Conservation (phyloP, 2,888 invertebrate genomes). For the Galerucella calmariensis region DNA sequence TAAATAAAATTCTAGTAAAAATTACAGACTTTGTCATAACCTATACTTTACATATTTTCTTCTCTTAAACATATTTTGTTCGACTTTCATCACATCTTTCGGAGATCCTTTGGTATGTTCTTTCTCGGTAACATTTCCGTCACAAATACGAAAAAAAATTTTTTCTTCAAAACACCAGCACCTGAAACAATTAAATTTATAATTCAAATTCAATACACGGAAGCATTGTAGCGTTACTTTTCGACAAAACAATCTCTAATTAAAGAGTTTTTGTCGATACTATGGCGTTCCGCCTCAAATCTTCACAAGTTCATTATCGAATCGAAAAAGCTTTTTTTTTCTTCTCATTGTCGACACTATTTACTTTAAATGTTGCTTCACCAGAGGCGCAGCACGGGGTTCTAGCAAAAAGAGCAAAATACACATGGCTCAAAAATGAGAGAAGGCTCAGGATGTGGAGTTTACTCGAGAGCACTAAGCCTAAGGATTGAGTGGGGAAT, state of each 20-base stretch:
- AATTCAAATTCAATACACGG: slow-evolving; percentile 45
- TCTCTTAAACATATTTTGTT: background rate
- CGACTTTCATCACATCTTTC: background rate
- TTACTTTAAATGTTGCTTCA: slow-evolving; percentile 21
- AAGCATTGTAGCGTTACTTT: slow-evolving; percentile 47
- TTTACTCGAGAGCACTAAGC: too few relatives aligned
- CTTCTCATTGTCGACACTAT: slow-evolving; percentile 14
- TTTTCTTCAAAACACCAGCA: slow-evolving; percentile 8
- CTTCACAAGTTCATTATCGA: slow-evolving; percentile 62
- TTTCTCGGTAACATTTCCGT: slow-evolving; percentile 1
- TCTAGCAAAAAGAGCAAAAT: too few relatives aligned
- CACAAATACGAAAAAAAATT: slow-evolving; percentile 6
- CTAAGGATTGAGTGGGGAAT: too few relatives aligned
- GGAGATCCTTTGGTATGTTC: slow-evolving; percentile 5
- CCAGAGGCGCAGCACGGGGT: slow-evolving; percentile 10
- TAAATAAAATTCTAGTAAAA: too few relatives aligned
- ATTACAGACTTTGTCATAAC: too few relatives aligned
- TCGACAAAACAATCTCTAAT: slow-evolving; percentile 56
- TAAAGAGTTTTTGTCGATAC: slow-evolving; percentile 59
- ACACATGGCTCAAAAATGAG: too few relatives aligned
- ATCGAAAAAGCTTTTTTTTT: slow-evolving; percentile 28
- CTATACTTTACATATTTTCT: background rate
- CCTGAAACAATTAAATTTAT: slow-evolving; percentile 42
- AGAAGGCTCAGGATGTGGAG: too few relatives aligned
- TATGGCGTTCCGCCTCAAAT: slow-evolving; percentile 58